Evolutionary conservation across 2,888 invertebrate species (phyloP), one percentile per base, ranked within the genome.

Genomic region (Apotomis turbidana): DNA sequence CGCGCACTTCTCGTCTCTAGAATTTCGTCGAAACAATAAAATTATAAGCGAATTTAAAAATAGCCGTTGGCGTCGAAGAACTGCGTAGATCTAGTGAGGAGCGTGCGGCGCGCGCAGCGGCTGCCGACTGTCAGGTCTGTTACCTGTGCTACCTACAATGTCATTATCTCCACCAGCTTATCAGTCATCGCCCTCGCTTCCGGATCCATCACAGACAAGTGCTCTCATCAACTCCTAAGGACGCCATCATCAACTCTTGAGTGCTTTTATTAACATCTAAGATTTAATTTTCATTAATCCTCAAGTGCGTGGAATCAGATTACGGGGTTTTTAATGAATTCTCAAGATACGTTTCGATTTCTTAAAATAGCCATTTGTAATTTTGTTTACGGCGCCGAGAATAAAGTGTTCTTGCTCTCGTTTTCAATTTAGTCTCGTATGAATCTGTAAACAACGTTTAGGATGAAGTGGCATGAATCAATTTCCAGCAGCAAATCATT

Each of bases 11-110:
- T 92, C 93, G 92, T 87, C 80, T 87, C 83, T 82, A 81, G 83
- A 86, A 87, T 92, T 90, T 90, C 85, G 89, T 85, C 87, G 83
- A 90, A 93, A 93, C 91, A 93, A 93, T 93, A 91, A 93, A 92
- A 91, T 93, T 92, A 92, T 93, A 92, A 89, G 88, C 90, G 86
- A 83, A 84, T 78, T 89, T 91, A 90, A 87, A 92, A 91, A 92
- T 92, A 92, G 88, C 83, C 81, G 81, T 80, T 79, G 83, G 85
- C 83, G 83, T 78, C 78, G 83, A 81, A 80, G 85, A 82, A 78
- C 82, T 77, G 78, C 79, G 82, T 87, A 85, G 88, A 86, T 85
- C 84, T 87, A 89, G 90, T 90, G 87, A 83, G 86, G 90, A 81
- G 86, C 92, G 91, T 88, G 90, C 84, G 88, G 88, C 89, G 89